A percentile compares a stretch with the other conserved stretches of the same genome.
Evolutionary conservation across 2,797 vertebrate genomes (phyloP).

Genomic region (Neosilurus mollespiculum): DNA sequence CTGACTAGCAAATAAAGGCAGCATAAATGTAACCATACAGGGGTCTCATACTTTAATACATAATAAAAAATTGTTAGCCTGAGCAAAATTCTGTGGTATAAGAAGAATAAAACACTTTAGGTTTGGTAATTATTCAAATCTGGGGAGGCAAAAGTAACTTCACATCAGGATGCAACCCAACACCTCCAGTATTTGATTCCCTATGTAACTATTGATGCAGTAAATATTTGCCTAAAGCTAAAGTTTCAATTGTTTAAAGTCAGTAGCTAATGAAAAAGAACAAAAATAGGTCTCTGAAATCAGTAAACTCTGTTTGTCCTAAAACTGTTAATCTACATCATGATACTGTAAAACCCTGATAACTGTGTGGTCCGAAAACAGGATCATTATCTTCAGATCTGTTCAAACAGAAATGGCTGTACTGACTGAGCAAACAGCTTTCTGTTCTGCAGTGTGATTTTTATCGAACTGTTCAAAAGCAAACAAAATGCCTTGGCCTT

Average conservation of each 20-base stretch:
- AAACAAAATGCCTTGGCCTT: not conserved
- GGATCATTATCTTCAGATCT: not conserved
- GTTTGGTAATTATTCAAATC: not conserved
- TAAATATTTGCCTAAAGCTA: not conserved
- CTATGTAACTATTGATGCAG: not conserved
- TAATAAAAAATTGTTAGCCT: not conserved
- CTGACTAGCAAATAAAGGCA: not conserved
- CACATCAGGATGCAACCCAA: not conserved
- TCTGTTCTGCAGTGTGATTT: not conserved
- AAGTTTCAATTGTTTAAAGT: not conserved
- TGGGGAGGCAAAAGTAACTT: too few species aligned
- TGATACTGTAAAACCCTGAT: not conserved
- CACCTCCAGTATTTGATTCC: not conserved
- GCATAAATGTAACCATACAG: not conserved
- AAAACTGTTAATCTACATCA: constrained; percentile 4
- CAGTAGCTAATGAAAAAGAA: not conserved
- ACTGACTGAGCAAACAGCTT: not conserved
- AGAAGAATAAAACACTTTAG: not conserved
- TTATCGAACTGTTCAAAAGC: not conserved
- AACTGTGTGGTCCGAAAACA: not conserved
- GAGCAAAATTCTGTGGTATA: not conserved
- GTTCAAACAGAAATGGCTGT: not conserved
- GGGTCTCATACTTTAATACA: not conserved
- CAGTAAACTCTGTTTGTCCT: not conserved
- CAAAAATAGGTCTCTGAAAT: not conserved